phyloP scores from a whole-genome alignment of 2,113 vertebrate species.

The Pedetes capensis region DNA sequence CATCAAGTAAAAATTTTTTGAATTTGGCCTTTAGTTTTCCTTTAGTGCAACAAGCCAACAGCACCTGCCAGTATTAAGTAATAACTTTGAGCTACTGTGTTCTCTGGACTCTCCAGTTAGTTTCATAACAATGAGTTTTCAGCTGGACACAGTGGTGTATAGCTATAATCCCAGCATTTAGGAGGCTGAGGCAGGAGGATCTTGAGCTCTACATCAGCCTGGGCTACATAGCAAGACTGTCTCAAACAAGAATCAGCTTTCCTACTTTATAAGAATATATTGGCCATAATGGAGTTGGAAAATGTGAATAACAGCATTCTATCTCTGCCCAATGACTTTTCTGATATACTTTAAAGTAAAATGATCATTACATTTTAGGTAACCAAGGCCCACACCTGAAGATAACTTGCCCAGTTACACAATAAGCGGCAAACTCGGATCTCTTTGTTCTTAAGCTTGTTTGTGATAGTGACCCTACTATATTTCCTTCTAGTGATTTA shows the following conservation, averaged over 20 bases:
- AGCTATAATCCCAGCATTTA: no score
- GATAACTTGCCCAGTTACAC: neutral
- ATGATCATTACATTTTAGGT: neutral
- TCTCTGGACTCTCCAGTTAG: neutral
- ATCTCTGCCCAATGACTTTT: neutral
- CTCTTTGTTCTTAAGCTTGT: neutral
- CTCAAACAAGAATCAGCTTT: no score
- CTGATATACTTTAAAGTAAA: neutral
- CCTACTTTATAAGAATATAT: neutral
- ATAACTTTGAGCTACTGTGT: neutral
- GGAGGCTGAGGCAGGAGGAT: no score
- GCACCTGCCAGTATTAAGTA: neutral
- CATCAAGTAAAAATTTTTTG: neutral
- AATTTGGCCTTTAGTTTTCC: constrained; percentile 8
- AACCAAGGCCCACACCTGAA: neutral
- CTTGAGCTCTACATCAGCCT: no score
- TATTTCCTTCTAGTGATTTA: neutral
- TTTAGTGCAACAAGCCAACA: neutral
- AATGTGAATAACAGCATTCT: neutral
- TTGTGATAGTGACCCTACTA: neutral
- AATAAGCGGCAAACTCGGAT: neutral
- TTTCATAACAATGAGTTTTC: constrained; percentile 17
- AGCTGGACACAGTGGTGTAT: no score
- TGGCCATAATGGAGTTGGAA: neutral
- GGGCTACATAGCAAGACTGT: no score